Conservation (phyloP, 2,888 invertebrate species). For the Ophion ellenae region DNA sequence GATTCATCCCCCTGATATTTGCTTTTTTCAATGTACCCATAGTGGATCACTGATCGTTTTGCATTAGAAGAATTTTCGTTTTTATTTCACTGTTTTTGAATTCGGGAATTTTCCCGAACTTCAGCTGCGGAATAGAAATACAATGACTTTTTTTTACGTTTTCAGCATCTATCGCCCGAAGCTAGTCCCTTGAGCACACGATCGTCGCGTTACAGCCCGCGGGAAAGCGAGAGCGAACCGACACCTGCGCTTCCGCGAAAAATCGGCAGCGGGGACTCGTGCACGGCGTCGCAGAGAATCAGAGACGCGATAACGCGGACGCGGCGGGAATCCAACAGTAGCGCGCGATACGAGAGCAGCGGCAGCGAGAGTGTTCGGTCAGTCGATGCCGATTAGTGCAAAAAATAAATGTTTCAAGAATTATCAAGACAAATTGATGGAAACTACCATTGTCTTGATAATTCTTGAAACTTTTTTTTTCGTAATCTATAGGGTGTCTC, state of each 20-base stretch:
- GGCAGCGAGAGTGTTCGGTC: slow-evolving; percentile 82
- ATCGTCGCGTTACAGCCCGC: slow-evolving; percentile 82
- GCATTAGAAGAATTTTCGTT: too few species aligned
- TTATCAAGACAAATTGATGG: neutral
- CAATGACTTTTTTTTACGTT: slow-evolving; percentile 30
- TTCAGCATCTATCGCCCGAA: slow-evolving; percentile 81
- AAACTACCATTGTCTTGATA: neutral
- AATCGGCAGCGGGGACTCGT: slow-evolving; percentile 78
- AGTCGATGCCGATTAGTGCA: neutral
- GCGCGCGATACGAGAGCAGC: slow-evolving; percentile 81
- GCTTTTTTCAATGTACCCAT: too few species aligned
- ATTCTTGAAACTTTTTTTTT: slow-evolving; percentile 5
- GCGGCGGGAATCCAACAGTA: slow-evolving; percentile 82
- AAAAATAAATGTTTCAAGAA: slow-evolving; percentile 1
- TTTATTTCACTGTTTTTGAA: too few species aligned
- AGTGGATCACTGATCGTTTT: too few species aligned
- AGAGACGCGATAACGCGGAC: slow-evolving; percentile 82
- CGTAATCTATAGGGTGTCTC: too few species aligned
- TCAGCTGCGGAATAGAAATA: neutral
- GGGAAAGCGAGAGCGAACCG: slow-evolving; percentile 82
- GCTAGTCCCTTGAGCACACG: slow-evolving; percentile 82
- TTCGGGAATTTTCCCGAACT: too few species aligned
- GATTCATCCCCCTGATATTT: too few species aligned
- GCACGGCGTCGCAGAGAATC: slow-evolving; percentile 81
- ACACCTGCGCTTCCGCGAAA: slow-evolving; percentile 81